These are phyloP conservation scores for Aphaenogaster rudis DNA, from an alignment of 1,140 invertebrate species.

Conservation along the genomic window DNA sequence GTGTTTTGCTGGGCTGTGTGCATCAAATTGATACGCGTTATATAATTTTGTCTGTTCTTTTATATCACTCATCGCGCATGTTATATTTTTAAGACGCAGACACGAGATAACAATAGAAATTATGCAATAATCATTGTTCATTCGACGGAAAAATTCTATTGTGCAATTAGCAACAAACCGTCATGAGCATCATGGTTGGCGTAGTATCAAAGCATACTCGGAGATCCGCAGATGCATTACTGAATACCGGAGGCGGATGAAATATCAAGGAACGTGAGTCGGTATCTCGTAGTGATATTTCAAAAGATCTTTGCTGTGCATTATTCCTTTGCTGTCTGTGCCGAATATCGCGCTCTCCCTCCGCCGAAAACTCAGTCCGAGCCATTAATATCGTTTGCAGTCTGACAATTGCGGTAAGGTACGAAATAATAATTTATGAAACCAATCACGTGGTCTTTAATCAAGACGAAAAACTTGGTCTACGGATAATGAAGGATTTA, in stretches of 20 bases:
- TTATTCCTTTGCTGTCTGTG: constrained; percentile 48
- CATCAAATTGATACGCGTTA: not conserved
- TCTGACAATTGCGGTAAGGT: constrained; percentile 5
- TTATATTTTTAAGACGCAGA: not conserved
- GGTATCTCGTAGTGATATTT: constrained; percentile 44
- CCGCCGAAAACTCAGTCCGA: not conserved
- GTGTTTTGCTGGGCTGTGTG: too few species aligned
- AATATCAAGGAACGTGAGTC: constrained; percentile 40
- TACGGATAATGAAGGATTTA: not conserved
- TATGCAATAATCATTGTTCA: not conserved
- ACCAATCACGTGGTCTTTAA: not conserved
- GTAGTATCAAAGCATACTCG: constrained; percentile 42
- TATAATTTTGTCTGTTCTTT: not conserved
- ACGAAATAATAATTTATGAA: not conserved
- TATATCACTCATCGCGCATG: not conserved
- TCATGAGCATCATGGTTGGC: constrained; percentile 13
- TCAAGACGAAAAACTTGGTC: not conserved
- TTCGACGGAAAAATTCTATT: not conserved
- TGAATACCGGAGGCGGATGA: constrained; percentile 17
- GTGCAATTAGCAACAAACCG: constrained; percentile 21
- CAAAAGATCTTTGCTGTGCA: constrained; percentile 49
- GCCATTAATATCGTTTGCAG: not conserved
- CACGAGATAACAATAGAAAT: not conserved
- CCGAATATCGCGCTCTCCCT: not conserved
- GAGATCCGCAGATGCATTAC: constrained; percentile 30